Evolutionary conservation across 2,797 vertebrate genomes (phyloP).

Genomic region (Platyrinchus mystaceus): DNA sequence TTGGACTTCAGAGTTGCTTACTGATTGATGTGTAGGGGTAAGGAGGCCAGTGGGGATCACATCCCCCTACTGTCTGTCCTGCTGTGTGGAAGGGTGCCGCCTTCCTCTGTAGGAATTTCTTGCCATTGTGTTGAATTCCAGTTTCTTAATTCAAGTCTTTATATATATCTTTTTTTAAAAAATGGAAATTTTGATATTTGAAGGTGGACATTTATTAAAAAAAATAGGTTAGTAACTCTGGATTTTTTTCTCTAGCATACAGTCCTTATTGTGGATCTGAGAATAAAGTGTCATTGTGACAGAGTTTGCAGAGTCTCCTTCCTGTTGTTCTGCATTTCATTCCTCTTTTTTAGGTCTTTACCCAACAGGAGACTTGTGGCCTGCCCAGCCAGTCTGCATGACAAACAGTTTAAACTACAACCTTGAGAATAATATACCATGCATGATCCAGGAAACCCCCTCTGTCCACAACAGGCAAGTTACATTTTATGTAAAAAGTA

Average conservation of each 20-base stretch:
- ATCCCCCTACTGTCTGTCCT: not conserved
- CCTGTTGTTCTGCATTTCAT: not conserved
- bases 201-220: not conserved
- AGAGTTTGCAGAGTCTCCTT: not conserved
- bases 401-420: slow-evolving; percentile 89
- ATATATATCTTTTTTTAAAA: not conserved
- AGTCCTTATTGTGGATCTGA: not conserved
- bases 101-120: not conserved
- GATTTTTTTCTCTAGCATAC: not conserved
- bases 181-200: not conserved
- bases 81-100: not conserved
- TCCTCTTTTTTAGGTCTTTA: slow-evolving; percentile 75
- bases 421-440: slow-evolving; percentile 80
- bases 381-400: slow-evolving; percentile 85
- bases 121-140: not conserved
- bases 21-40: not conserved
- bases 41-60: not conserved
- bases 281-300: not conserved
- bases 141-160: not conserved
- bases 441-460: slow-evolving; percentile 79
- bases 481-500: not conserved
- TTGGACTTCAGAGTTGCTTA: not conserved
- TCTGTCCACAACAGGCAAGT: slow-evolving; percentile 84
- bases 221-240: not conserved
- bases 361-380: slow-evolving; percentile 86